phyloP scores from a whole-genome alignment of 2,888 invertebrate species.

The Hirtodrosophila duncani region DNA sequence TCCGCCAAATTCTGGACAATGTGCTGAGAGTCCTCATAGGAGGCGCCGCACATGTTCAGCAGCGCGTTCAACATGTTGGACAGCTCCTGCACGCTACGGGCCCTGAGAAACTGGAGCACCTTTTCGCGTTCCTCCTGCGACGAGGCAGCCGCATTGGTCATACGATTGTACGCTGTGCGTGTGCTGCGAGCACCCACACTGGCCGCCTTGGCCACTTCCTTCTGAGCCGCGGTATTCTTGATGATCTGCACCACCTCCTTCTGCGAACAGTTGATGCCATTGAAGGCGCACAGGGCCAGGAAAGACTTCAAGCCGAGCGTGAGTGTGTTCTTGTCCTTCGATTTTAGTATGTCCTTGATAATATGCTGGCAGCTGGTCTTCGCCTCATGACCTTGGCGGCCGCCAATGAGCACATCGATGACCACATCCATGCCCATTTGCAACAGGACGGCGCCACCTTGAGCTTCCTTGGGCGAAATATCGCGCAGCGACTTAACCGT shows the following conservation, averaged over 20 bases:
- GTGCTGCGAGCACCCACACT: slow-evolving; percentile 35
- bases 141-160: not conserved
- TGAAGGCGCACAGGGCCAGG: slow-evolving; percentile 45
- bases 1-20: slow-evolving; percentile 49
- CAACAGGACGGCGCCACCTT: slow-evolving; percentile 28
- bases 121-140: slow-evolving; percentile 41
- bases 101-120: slow-evolving; percentile 42
- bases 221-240: slow-evolving; percentile 31
- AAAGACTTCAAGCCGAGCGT: slow-evolving; percentile 46
- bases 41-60: slow-evolving; percentile 49
- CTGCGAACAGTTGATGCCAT: slow-evolving; percentile 47
- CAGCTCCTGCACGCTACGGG: slow-evolving; percentile 28
- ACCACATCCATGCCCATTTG: slow-evolving; percentile 56
- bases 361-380: slow-evolving; percentile 40
- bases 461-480: slow-evolving; percentile 18
- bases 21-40: slow-evolving; percentile 28
- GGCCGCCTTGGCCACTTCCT: not conserved
- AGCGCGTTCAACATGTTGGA: slow-evolving; percentile 38
- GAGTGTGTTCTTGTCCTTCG: slow-evolving; percentile 40
- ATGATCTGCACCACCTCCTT: slow-evolving; percentile 56
- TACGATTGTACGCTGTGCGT: slow-evolving; percentile 29
- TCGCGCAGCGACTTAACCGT: slow-evolving; percentile 36
- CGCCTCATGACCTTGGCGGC: no score
- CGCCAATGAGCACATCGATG: slow-evolving; percentile 52
- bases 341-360: slow-evolving; percentile 42